Percentiles rank a stretch among this genome's conserved stretches.
Evolutionary conservation across 2,797 vertebrate genomes (phyloP).

Genomic region (Cyprinodon diabolis): DNA sequence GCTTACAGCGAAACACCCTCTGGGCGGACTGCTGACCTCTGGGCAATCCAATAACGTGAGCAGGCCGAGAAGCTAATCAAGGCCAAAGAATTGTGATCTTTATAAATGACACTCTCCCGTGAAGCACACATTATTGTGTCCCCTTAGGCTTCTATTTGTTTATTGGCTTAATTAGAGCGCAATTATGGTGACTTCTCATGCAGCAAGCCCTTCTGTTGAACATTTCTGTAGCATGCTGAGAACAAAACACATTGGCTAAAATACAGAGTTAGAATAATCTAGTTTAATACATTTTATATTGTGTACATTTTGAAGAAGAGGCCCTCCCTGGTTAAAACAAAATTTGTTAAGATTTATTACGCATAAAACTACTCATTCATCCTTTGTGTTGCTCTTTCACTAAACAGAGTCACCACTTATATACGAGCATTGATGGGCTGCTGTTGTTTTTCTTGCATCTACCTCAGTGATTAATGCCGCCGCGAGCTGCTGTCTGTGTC

Average conservation of each 20-base stretch:
- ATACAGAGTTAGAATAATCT: slow-evolving; percentile 35
- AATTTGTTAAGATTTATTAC: slow-evolving; percentile 8
- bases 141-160: slow-evolving; percentile 66
- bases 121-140: slow-evolving; percentile 50
- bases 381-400: slow-evolving; percentile 4
- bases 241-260: slow-evolving; percentile 25
- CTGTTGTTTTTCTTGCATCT: slow-evolving; percentile 27
- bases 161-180: slow-evolving; percentile 75
- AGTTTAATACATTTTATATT: slow-evolving; percentile 42
- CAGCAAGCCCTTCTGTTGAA: slow-evolving; percentile 41
- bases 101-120: slow-evolving; percentile 56
- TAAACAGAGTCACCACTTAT: slow-evolving; percentile 15
- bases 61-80: slow-evolving; percentile 59
- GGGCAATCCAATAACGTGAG: slow-evolving; percentile 51
- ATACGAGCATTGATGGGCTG: slow-evolving; percentile 13
- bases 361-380: neutral
- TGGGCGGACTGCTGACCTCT: slow-evolving; percentile 51
- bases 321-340: slow-evolving; percentile 46
- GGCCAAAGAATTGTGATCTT: slow-evolving; percentile 62
- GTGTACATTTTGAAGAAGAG: slow-evolving; percentile 40
- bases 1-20: slow-evolving; percentile 34
- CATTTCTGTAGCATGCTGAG: slow-evolving; percentile 39
- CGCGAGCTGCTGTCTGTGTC: slow-evolving; percentile 24
- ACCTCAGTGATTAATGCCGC: slow-evolving; percentile 50
- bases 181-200: slow-evolving; percentile 54